Base-by-base conservation (phyloP, 2,797 vertebrate genomes). In the Enteromius afrohamiltoni region DNA sequence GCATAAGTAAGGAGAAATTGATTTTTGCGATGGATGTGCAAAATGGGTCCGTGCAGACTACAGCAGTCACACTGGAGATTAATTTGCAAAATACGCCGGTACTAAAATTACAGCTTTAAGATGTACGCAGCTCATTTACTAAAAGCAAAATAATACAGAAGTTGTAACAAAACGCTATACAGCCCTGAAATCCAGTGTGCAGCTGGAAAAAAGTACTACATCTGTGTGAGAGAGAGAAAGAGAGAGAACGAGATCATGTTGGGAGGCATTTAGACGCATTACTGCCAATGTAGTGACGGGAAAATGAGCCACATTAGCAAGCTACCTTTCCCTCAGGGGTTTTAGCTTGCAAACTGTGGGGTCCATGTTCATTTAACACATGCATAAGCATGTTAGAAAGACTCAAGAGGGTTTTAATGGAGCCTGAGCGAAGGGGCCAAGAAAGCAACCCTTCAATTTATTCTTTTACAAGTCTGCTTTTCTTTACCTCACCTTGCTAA, bases 251-350 rank as follows among this genome's bases (percentile, higher is more conserved):
- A 34, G 55, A 40, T 49, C 21, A 21, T 60, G 64, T 47, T 31
- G 67, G 69, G 26, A 82, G 71, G 37, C 76, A 79, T 79, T 77
- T 51, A 77, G 21, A 65, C 34, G 78, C 62, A 82, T 82, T 84
- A 79, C 84, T 79, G 62, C 82, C 78, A 86, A 58, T 47, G 40
- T 68, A 68, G 74, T 84, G 79, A 84, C 1, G 29, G 69, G 84
- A 84, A 86, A 87, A 78, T 75, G 53, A 86, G 85, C 53, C n/a
- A 82, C 78, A 82, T 86, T 79, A 83, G 53, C 64, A 64, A 67
- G 34, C 69, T 84, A 82, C 47, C 73, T 84, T 45, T 51, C 21
- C 78, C 79, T 82, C 64, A 47, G 62, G 82, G 68, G 78, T 49
- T 82, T 79, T 31, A 82, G 79, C 85, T 60, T 77, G 55, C 69